These are phyloP conservation scores for Mystacides longicornis DNA, from an alignment of 2,888 invertebrate genomes.

Conservation along the genomic window DNA sequence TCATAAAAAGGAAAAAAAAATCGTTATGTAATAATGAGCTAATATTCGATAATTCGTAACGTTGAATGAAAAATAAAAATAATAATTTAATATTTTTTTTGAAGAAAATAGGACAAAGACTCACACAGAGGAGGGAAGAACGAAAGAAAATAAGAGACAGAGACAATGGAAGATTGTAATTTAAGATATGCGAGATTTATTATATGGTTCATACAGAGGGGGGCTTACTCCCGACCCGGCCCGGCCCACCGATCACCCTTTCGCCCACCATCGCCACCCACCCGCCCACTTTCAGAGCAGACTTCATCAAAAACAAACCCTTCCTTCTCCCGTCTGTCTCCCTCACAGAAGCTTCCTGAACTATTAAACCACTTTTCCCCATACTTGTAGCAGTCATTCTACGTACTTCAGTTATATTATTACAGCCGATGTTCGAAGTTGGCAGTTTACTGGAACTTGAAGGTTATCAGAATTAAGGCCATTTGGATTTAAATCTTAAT, in stretches of 20 bases:
- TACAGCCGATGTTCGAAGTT: too few species aligned
- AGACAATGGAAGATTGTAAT: constrained; percentile 13
- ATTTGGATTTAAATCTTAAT: too few species aligned
- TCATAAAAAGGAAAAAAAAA: too few species aligned
- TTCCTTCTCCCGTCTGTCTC: not conserved
- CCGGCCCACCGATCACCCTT: not conserved
- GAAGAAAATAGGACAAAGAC: not conserved
- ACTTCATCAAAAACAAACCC: not conserved
- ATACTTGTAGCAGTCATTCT: not conserved
- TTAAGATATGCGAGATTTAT: constrained; percentile 12
- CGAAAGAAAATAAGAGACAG: not conserved
- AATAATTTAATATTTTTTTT: not conserved
- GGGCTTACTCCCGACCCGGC: not conserved
- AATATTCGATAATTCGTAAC: too few species aligned
- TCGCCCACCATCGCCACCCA: not conserved
- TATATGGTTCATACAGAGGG: constrained; percentile 6
- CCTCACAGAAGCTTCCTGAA: not conserved
- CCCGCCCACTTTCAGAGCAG: not conserved
- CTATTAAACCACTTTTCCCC: not conserved
- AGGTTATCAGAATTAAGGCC: not conserved
- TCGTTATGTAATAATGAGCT: too few species aligned
- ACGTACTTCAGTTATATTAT: not conserved
- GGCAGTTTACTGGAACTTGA: not conserved
- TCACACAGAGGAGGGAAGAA: too few species aligned
- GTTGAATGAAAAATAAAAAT: not conserved